Conservation (phyloP, 2,797 vertebrate genomes). For the Holocentrus rufus region DNA sequence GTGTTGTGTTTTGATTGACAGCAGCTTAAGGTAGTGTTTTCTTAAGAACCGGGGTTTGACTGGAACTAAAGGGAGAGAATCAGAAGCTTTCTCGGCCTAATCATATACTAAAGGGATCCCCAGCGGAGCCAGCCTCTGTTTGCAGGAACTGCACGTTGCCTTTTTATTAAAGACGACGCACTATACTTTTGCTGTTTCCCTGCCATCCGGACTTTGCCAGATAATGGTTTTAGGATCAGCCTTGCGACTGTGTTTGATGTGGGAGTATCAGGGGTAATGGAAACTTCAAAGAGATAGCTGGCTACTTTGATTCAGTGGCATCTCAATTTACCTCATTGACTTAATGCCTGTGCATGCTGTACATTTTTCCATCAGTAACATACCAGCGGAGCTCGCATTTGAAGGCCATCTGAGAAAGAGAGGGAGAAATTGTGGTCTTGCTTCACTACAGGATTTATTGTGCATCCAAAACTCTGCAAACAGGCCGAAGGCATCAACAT, state of each 20-base stretch:
- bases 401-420: slow-evolving; percentile 42
- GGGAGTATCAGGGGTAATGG: slow-evolving; percentile 76
- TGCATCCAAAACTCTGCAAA: slow-evolving; percentile 34
- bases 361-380: slow-evolving; percentile 63
- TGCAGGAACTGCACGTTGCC: slow-evolving; percentile 32
- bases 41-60: slow-evolving; percentile 30
- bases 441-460: slow-evolving; percentile 46
- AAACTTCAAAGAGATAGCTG: slow-evolving; percentile 79
- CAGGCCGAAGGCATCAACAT: slow-evolving; percentile 48
- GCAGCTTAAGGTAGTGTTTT: slow-evolving; percentile 54
- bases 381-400: slow-evolving; percentile 53
- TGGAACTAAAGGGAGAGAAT: slow-evolving; percentile 42
- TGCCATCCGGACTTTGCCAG: slow-evolving; percentile 57
- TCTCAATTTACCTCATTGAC: slow-evolving; percentile 75
- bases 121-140: slow-evolving; percentile 22
- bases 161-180: slow-evolving; percentile 28
- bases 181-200: slow-evolving; percentile 39
- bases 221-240: slow-evolving; percentile 78
- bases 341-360: slow-evolving; percentile 60
- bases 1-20: slow-evolving; percentile 48
- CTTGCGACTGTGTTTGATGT: slow-evolving; percentile 79
- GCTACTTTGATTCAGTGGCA: slow-evolving; percentile 75
- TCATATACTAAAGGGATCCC: slow-evolving; percentile 40
- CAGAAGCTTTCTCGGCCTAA: slow-evolving; percentile 39
- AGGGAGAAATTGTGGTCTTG: slow-evolving; percentile 14